Conservation (phyloP, 2,797 vertebrate genomes). For the Lithobates sylvaticus region DNA sequence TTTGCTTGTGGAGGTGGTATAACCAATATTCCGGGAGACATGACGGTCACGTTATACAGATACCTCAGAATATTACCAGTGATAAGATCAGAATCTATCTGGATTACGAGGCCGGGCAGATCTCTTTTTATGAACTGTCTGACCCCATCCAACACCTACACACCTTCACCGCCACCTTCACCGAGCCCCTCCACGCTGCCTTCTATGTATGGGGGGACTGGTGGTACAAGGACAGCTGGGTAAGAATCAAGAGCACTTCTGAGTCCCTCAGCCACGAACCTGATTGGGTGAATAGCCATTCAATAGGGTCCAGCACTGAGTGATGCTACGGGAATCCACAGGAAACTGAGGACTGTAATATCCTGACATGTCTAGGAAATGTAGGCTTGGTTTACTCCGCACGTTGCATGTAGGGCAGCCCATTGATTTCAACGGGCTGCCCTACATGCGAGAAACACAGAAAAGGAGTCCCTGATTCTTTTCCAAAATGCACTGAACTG, state of each 20-base stretch:
- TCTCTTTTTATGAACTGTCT: neutral
- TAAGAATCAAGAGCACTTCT: neutral
- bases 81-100: neutral
- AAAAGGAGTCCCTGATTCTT: too few species aligned
- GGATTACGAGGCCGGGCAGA: neutral
- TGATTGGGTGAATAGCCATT: too few species aligned
- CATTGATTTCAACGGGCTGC: too few species aligned
- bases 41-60: neutral
- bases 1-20: neutral
- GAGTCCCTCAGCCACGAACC: too few species aligned
- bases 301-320: too few species aligned
- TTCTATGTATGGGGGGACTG: conserved; percentile 14
- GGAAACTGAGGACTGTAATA: too few species aligned
- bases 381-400: too few species aligned
- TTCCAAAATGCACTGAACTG: too few species aligned
- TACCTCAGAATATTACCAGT: neutral
- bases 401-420: too few species aligned
- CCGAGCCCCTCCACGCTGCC: conserved; percentile 7
- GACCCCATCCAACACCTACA: neutral
- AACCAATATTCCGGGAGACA: neutral
- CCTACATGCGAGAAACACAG: too few species aligned
- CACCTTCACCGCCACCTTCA: conserved; percentile 8
- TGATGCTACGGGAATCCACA: too few species aligned
- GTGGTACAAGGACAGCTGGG: neutral
- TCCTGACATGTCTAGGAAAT: too few species aligned